phyloP scores from a whole-genome alignment of 2,888 invertebrate genomes.

The Tenthredo scrophulariae region DNA sequence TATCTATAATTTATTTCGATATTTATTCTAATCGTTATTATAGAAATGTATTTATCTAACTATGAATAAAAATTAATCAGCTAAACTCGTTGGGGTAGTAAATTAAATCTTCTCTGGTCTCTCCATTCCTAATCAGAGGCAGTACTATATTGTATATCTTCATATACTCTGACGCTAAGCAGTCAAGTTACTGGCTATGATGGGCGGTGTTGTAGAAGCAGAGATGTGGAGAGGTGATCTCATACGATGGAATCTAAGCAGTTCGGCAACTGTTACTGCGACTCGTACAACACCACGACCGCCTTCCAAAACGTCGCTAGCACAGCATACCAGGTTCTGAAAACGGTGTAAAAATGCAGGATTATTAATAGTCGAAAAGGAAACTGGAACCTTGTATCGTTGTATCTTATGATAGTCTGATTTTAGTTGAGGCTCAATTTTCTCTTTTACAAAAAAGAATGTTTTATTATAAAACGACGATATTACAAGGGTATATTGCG shows the following conservation, averaged over 20 bases:
- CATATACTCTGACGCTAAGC: constrained; percentile 43
- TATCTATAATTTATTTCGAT: constrained; percentile 31
- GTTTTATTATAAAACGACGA: constrained; percentile 72
- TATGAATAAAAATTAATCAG: constrained; percentile 21
- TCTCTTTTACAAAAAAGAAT: constrained; percentile 68
- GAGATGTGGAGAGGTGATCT: constrained; percentile 73
- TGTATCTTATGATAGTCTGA: neutral
- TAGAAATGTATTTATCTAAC: constrained; percentile 17
- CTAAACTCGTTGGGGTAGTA: neutral
- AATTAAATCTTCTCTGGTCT: neutral
- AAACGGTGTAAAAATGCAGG: constrained; percentile 58
- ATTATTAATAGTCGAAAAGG: constrained; percentile 40
- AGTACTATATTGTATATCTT: constrained; percentile 18
- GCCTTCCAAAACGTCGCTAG: constrained; percentile 95
- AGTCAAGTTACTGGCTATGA: constrained; percentile 30
- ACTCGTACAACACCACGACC: constrained; percentile 93
- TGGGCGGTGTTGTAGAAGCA: constrained; percentile 37
- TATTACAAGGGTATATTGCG: constrained; percentile 65
- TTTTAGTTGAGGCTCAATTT: constrained; percentile 34
- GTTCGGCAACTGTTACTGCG: constrained; percentile 92
- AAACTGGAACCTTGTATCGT: neutral
- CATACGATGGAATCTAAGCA: constrained; percentile 85
- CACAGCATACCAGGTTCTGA: constrained; percentile 94
- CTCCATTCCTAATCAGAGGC: neutral
- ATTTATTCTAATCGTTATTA: constrained; percentile 4